These are phyloP conservation scores for Sesia apiformis DNA, from an alignment of 2,888 invertebrate species.

Conservation along the genomic window DNA sequence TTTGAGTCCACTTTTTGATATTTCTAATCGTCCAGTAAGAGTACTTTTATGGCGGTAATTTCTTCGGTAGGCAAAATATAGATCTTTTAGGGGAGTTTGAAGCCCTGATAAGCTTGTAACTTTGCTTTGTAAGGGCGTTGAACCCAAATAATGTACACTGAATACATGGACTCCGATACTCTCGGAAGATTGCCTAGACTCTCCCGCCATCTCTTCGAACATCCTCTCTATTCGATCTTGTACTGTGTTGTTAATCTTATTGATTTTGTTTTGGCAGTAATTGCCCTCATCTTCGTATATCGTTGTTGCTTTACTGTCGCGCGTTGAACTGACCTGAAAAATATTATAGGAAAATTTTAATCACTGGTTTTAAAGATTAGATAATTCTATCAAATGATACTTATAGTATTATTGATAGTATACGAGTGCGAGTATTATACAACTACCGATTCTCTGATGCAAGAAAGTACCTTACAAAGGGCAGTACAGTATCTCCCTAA, in stretches of 20 bases:
- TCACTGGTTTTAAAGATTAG: not conserved
- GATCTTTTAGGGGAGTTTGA: constrained; percentile 84
- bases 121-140: constrained; percentile 83
- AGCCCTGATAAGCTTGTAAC: constrained; percentile 88
- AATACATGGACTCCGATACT: constrained; percentile 76
- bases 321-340: constrained; percentile 46
- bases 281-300: constrained; percentile 58
- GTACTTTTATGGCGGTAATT: constrained; percentile 65
- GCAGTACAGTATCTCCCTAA: too few relatives aligned
- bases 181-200: constrained; percentile 60
- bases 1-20: constrained; percentile 80
- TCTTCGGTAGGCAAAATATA: constrained; percentile 79
- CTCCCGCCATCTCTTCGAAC: constrained; percentile 83
- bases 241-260: constrained; percentile 77
- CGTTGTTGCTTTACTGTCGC: constrained; percentile 40
- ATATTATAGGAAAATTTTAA: not conserved
- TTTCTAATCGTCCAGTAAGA: constrained; percentile 77
- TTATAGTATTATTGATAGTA: not conserved
- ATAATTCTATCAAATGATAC: too few relatives aligned
- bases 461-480: too few relatives aligned
- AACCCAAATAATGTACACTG: constrained; percentile 87
- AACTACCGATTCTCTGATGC: too few relatives aligned
- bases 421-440: not conserved
- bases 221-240: constrained; percentile 91
- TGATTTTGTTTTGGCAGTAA: constrained; percentile 53